phyloP scores from a whole-genome alignment of 1,140 invertebrate genomes.

The Drosophila kanapiae region DNA sequence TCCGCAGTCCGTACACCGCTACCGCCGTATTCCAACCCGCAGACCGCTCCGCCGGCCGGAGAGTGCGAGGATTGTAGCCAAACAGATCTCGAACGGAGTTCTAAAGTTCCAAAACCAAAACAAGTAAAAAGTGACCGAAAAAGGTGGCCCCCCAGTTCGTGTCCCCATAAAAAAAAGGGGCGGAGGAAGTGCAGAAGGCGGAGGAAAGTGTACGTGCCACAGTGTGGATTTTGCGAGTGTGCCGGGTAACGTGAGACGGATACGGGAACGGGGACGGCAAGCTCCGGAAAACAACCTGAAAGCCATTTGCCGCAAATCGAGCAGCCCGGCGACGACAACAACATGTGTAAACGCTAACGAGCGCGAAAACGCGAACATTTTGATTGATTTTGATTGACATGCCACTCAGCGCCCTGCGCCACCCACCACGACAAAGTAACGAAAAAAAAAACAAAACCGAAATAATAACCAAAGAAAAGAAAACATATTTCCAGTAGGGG shows the following conservation, averaged over 20 bases:
- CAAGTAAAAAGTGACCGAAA: slow-evolving; percentile 9
- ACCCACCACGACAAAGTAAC: slow-evolving; percentile 41
- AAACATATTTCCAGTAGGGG: slow-evolving; percentile 4
- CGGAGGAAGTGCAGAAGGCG: slow-evolving; percentile 19
- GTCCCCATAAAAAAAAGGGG: slow-evolving; percentile 2
- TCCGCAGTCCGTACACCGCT: slow-evolving; percentile 6
- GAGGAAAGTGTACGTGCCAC: slow-evolving; percentile 35
- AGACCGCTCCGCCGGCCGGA: slow-evolving; percentile 30
- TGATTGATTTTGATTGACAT: slow-evolving; percentile 83
- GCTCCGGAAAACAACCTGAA: slow-evolving; percentile 47
- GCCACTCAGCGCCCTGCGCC: slow-evolving; percentile 63
- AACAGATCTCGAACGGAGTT: slow-evolving; percentile 1
- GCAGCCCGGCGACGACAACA: slow-evolving; percentile 39
- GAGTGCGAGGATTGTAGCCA: slow-evolving; percentile 8
- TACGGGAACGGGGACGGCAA: slow-evolving; percentile 7
- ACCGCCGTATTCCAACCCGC: slow-evolving; percentile 16
- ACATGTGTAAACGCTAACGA: slow-evolving; percentile 77
- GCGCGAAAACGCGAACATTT: slow-evolving; percentile 58
- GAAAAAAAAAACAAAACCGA: slow-evolving; percentile 19
- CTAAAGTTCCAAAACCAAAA: not conserved
- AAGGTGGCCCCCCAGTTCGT: not conserved
- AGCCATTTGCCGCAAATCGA: slow-evolving; percentile 57
- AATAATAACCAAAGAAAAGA: slow-evolving; percentile 12
- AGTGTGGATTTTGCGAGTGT: slow-evolving; percentile 34
- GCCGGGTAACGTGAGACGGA: slow-evolving; percentile 45